These are phyloP conservation scores for Metridium senile DNA, from an alignment of 92 coral and sea anemone species.

Conservation along the genomic window DNA sequence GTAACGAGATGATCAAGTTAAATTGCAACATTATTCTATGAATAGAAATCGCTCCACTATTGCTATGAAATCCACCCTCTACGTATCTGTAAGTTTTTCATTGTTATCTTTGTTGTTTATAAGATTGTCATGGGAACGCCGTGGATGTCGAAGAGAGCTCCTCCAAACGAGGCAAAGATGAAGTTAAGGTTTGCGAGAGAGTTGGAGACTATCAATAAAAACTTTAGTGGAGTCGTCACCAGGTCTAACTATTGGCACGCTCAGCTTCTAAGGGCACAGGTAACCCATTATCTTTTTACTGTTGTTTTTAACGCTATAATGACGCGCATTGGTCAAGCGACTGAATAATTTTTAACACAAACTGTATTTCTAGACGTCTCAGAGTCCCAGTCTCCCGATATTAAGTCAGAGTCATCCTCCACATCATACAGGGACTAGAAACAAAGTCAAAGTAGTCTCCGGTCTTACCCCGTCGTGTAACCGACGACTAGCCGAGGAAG, in stretches of 20 bases:
- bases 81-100: too few relatives aligned
- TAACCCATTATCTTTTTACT: conserved; percentile 9
- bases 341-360: not conserved
- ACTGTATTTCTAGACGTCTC: conserved; percentile 49
- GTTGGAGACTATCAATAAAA: conserved; percentile 74
- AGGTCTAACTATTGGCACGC: conserved; percentile 93
- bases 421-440: conserved; percentile 17
- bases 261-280: conserved; percentile 80
- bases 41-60: too few relatives aligned
- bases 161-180: conserved; percentile 37
- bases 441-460: conserved; percentile 73
- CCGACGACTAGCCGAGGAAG: conserved; percentile 69
- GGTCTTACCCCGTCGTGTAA: conserved; percentile 86
- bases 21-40: too few relatives aligned
- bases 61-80: too few relatives aligned
- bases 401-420: conserved; percentile 46
- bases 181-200: conserved; percentile 60
- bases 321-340: too few relatives aligned
- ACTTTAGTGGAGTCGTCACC: conserved; percentile 76
- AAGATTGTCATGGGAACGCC: conserved; percentile 75
- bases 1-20: conserved; percentile 24
- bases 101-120: not conserved
- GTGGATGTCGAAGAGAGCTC: conserved; percentile 74
- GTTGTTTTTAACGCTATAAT: not conserved
- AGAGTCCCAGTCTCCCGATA: conserved; percentile 66